Base-by-base conservation (phyloP, 37 sponge, comb jelly and placozoan species). In the Hexactinellida sp. region DNA sequence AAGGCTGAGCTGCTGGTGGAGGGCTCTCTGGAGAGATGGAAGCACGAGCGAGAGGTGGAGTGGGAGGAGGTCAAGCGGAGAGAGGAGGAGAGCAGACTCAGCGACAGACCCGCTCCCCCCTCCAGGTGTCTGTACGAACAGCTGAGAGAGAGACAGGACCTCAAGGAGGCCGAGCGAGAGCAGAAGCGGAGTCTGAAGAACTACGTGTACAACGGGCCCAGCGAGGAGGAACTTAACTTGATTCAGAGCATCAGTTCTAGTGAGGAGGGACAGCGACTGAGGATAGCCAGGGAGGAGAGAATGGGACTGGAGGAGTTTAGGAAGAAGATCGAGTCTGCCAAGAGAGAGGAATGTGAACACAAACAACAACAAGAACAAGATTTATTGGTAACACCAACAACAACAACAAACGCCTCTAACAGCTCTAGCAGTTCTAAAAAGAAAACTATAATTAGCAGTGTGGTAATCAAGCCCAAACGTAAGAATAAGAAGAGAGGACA, bases 91-190 rank as follows among this genome's bases (percentile, higher is more conserved):
- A 63, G 76, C 34, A 63, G 76, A 63, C 34, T 10, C 3, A 63
- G 34, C 34, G 76, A 63, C 28, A 28, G 76, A n/a, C 76, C 76
- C 3, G 76, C 76, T 23, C 76, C 76, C 13, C 76, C 76, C 13
- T 25, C 76, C 5, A 63, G 13, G 13, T 63, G 28, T 63, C 76
- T 63, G 19, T 63, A 63, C 76, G 76, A 63, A 63, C 76, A 63
- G 76, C 76, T 63, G 76, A 63, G 13, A 63, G 76, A 63, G 76
- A 63, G 76, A n/a, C 21, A 63, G 13, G 76, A 63, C 32, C 76
- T 21, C 19, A 63, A 28, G 30, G 76, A 63, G 3, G 30, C 76
- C 5, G 76, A 63, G 76, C 25, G 30, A 63, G 76, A 63, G 34
- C 76, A 63, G 30, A 63, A 63, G 30, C 25, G 76, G 76, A 63